Conservation (phyloP, 2,888 invertebrate genomes). For the Caenorhabditis angaria region DNA sequence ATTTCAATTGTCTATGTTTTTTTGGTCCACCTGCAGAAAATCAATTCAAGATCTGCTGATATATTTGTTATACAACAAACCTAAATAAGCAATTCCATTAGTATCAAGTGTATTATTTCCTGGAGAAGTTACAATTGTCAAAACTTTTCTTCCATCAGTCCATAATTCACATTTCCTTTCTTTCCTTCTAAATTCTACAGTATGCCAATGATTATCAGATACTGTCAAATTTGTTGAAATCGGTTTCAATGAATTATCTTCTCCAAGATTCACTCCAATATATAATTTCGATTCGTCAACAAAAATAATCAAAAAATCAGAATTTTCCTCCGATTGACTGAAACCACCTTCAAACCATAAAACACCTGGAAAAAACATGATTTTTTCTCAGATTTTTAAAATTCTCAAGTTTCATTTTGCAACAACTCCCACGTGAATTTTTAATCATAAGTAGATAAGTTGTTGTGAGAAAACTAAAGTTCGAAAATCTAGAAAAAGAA, state of each 20-base stretch:
- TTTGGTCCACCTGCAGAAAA: constrained; percentile 31
- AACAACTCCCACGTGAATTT: too few species aligned
- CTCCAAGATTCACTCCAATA: constrained; percentile 53
- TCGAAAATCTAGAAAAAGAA: too few species aligned
- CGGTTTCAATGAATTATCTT: constrained; percentile 47
- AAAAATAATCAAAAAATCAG: constrained; percentile 47
- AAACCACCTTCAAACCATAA: constrained; percentile 50
- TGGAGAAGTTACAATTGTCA: constrained; percentile 50
- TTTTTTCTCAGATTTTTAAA: neutral
- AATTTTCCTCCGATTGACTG: constrained; percentile 30
- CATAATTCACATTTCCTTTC: constrained; percentile 45
- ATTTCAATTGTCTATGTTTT: constrained; percentile 21
- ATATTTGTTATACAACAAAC: constrained; percentile 11
- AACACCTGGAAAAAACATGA: constrained; percentile 24
- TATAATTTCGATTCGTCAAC: constrained; percentile 45
- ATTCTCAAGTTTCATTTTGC: too few species aligned
- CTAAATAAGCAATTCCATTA: constrained; percentile 54
- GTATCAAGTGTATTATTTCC: constrained; percentile 51
- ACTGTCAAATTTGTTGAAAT: constrained; percentile 47
- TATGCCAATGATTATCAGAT: constrained; percentile 53
- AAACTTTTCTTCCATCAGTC: constrained; percentile 44
- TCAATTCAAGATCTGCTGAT: too few species aligned
- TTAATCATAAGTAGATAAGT: too few species aligned
- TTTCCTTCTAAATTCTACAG: constrained; percentile 45
- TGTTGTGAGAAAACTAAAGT: too few species aligned